Conservation (phyloP, 2,797 vertebrate species). For the Chelmon rostratus region DNA sequence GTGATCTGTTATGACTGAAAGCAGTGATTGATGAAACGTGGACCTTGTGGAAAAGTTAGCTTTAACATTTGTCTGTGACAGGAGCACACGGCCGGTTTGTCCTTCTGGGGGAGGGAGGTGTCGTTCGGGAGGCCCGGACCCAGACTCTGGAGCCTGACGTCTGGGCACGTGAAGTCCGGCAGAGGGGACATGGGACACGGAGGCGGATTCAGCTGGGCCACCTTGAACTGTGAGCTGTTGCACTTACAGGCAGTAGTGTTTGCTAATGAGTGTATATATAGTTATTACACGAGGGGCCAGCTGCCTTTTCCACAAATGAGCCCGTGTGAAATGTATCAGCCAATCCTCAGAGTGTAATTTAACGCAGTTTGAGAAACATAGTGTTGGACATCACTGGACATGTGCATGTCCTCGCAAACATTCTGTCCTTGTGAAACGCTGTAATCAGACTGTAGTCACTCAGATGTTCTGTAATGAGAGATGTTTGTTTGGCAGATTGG, state of each 20-base stretch:
- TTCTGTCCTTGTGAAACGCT: conserved; percentile 53
- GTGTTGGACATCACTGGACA: background rate
- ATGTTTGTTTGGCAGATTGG: conserved; percentile 84
- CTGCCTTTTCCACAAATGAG: conserved; percentile 18
- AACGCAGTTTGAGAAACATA: conserved; percentile 18
- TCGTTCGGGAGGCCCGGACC: conserved; percentile 89
- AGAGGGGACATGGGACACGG: conserved; percentile 90
- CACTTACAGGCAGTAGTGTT: conserved; percentile 30
- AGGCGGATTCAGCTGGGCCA: conserved; percentile 80
- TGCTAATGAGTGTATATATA: background rate
- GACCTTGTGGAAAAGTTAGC: background rate
- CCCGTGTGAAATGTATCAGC: conserved; percentile 40
- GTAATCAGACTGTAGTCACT: conserved; percentile 28
- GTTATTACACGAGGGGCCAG: background rate
- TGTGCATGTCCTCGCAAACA: conserved; percentile 40
- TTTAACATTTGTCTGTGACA: conserved; percentile 60
- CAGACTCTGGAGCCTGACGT: conserved; percentile 91
- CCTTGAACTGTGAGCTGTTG: conserved; percentile 87
- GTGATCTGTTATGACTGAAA: conserved; percentile 72
- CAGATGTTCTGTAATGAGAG: conserved; percentile 36
- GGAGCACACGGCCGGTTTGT: conserved; percentile 93
- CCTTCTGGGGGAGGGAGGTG: conserved; percentile 72
- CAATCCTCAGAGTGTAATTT: background rate
- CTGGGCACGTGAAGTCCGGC: conserved; percentile 92
- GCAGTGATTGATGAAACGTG: background rate